A percentile compares a stretch with the other conserved stretches of the same genome.
These are phyloP conservation scores for Papilio gigon DNA, from an alignment of 2,888 invertebrate species.

Conservation along the genomic window DNA sequence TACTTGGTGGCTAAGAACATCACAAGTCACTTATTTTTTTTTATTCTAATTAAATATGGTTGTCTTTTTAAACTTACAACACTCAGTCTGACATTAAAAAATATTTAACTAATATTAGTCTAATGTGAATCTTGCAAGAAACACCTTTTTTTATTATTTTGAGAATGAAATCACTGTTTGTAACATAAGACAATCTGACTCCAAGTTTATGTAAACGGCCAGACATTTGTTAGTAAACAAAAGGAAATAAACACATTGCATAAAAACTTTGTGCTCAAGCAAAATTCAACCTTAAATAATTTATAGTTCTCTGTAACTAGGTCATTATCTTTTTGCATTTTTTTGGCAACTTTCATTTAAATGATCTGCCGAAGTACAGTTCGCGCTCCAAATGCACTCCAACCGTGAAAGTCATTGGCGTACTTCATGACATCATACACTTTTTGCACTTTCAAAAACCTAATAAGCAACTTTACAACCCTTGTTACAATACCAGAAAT, in stretches of 20 bases:
- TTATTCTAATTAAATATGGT: not conserved
- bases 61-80: not conserved
- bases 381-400: conserved; percentile 78
- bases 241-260: conserved; percentile 38
- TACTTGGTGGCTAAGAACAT: too few species aligned
- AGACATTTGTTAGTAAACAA: conserved; percentile 50
- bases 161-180: not conserved
- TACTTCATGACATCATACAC: conserved; percentile 76
- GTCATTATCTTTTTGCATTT: conserved; percentile 64
- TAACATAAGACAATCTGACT: conserved; percentile 5
- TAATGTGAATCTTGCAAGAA: not conserved
- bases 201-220: conserved; percentile 8
- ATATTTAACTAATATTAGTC: not conserved
- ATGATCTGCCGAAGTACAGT: conserved; percentile 72
- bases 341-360: conserved; percentile 76
- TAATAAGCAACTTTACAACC: conserved; percentile 44
- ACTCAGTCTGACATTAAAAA: not conserved
- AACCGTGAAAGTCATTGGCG: conserved; percentile 82
- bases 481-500: conserved; percentile 2
- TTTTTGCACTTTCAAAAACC: conserved; percentile 75
- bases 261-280: conserved; percentile 29
- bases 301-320: conserved; percentile 46
- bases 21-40: too few species aligned
- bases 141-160: not conserved
- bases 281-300: conserved; percentile 38